Evolutionary conservation across 2,113 vertebrate species (phyloP), one percentile per base, ranked within the genome.

Genomic region (Cryptomyrus ogoouensis): DNA sequence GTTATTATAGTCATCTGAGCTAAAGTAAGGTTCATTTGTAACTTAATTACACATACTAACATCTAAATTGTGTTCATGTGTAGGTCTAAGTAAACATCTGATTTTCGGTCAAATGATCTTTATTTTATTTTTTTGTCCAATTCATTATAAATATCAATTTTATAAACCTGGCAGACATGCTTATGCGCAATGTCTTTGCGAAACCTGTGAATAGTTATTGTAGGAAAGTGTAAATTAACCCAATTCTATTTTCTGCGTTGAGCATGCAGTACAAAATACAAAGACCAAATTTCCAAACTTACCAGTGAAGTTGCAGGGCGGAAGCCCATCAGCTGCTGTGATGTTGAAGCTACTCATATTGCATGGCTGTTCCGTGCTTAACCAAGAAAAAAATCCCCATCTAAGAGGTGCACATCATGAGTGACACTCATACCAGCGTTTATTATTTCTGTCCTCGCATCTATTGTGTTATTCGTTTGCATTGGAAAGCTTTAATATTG

Each of bases 331-430:
- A 91, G 89, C 89, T 91, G 90, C 92, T 80, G 92, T 93, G 92
- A 87, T 85, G 90, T 94, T 93, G 92, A 90, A 91, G 89, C 91
- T 85, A 91, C 91, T 93, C 93, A 93, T 93, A 42, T 92, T 93
- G 92, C 92, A 93, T 93, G 89, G 39, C 91, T 90, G 89, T 87
- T 85, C 88, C 89, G 89, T 77, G 88, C 88, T 90, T 83, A 90
- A 87, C 46, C 77, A 83, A 80, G 50, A 91, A 89, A 27, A 83
- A 56, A 89, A 87, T 87, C 77, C 89, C 47, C 89, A 88, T 53
- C 47, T 89, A 84, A 89, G 7, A 87, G 13, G 62, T 87, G 49
- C 83, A 49, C 66, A 35, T 88, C 24, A 35, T 49, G 56, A 24
- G 21, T 74, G 66, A 47, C 10, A 42, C 58, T 44, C 53, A 19